Conservation (phyloP, 2,888 invertebrate genomes). For the Hirtodrosophila confusa region DNA sequence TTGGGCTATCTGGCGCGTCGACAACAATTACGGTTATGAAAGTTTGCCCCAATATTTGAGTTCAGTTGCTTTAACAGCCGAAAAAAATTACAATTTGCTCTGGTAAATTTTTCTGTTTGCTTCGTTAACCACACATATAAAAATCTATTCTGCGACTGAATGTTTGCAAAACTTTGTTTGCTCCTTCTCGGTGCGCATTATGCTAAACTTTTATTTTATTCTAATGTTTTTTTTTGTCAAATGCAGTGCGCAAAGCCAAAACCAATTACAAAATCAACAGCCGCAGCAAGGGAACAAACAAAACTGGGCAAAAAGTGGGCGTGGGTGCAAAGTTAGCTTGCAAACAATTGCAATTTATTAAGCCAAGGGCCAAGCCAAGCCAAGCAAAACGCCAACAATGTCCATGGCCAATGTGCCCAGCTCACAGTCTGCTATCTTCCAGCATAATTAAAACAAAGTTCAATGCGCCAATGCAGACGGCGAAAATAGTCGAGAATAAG, state of each 20-base stretch:
- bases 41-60: constrained; percentile 62
- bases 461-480: constrained; percentile 58
- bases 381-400: constrained; percentile 67
- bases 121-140: constrained; percentile 71
- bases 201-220: constrained; percentile 63
- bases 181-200: constrained; percentile 58
- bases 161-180: constrained; percentile 71
- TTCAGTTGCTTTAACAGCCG: constrained; percentile 11
- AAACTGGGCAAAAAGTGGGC: constrained; percentile 50
- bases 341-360: constrained; percentile 80
- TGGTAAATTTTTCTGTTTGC: constrained; percentile 65
- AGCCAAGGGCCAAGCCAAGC: constrained; percentile 63
- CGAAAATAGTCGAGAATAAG: constrained; percentile 9
- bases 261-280: constrained; percentile 76
- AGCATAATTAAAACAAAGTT: constrained; percentile 81
- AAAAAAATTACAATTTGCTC: constrained; percentile 37
- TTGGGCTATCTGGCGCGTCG: constrained; percentile 23
- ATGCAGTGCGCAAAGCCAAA: constrained; percentile 65
- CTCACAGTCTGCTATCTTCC: constrained; percentile 34
- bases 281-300: constrained; percentile 37
- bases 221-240: constrained; percentile 59
- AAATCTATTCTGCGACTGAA: constrained; percentile 62
- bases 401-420: constrained; percentile 56
- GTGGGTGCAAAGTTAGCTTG: constrained; percentile 64
- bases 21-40: constrained; percentile 62